phyloP scores from a whole-genome alignment of 2,888 invertebrate species.

The Caenorhabditis afra region DNA sequence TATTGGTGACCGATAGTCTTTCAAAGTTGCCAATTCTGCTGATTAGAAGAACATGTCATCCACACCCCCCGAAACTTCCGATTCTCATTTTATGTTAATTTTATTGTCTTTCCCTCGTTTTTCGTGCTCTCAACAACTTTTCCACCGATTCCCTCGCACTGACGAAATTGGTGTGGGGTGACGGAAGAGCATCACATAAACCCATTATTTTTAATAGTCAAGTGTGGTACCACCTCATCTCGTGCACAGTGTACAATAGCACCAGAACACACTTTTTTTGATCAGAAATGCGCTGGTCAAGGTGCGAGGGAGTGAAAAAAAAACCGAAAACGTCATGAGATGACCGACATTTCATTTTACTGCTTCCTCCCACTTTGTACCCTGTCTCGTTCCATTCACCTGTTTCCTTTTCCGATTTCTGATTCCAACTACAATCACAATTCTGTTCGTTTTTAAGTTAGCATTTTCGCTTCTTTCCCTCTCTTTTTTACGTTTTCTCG shows the following conservation, averaged over 20 bases:
- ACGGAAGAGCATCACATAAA: slow-evolving; percentile 12
- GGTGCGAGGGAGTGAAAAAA: slow-evolving; percentile 5
- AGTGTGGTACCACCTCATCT: slow-evolving; percentile 19
- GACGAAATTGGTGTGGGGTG: too few relatives aligned
- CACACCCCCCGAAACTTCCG: too few relatives aligned
- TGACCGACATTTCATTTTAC: slow-evolving; percentile 10
- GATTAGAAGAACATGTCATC: too few relatives aligned
- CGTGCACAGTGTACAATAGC: slow-evolving; percentile 15
- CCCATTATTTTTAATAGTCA: slow-evolving; percentile 43
- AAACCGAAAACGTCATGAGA: slow-evolving; percentile 13
- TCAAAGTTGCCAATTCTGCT: too few relatives aligned
- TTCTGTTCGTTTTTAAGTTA: background rate
- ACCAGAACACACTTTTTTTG: slow-evolving; percentile 38
- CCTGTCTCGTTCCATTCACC: background rate
- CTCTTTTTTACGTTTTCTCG: background rate
- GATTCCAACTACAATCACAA: background rate
- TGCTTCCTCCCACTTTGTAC: slow-evolving; percentile 27
- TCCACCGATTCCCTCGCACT: background rate
- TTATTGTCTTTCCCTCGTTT: too few relatives aligned
- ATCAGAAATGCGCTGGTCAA: slow-evolving; percentile 14
- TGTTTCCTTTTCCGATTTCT: background rate
- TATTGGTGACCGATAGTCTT: too few relatives aligned
- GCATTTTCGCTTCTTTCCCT: too few relatives aligned
- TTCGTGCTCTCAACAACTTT: background rate
- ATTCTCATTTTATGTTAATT: too few relatives aligned